Conservation (phyloP, 2,888 invertebrate species). For the Colostygia pectinataria region DNA sequence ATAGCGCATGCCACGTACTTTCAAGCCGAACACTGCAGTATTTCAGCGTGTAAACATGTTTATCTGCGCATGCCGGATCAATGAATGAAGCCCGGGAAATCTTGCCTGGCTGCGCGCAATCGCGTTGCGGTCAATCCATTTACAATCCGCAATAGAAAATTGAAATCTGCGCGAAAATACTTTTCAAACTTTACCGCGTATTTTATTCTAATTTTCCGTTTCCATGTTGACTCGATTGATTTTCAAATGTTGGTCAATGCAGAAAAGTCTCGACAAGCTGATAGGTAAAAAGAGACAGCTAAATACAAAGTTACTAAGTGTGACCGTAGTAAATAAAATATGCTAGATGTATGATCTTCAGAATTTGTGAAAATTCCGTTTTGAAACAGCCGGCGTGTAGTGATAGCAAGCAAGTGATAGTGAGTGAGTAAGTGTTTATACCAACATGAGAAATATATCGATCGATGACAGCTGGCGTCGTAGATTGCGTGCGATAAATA, state of each 20-base stretch:
- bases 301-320: neutral
- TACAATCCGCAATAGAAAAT: constrained; percentile 32
- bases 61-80: constrained; percentile 35
- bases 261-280: neutral
- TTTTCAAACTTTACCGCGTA: constrained; percentile 22
- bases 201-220: constrained; percentile 8
- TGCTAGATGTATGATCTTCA: constrained; percentile 8
- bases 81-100: constrained; percentile 40
- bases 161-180: constrained; percentile 32
- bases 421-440: too few relatives aligned
- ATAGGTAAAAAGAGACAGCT: neutral
- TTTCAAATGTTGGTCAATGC: constrained; percentile 9
- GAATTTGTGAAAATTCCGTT: too few relatives aligned
- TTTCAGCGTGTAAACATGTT: constrained; percentile 24
- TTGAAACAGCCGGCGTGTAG: too few relatives aligned
- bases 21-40: constrained; percentile 28
- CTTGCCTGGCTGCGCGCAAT: constrained; percentile 44
- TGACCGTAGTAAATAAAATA: constrained; percentile 1
- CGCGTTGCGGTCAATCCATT: constrained; percentile 37
- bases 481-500: constrained; percentile 51
- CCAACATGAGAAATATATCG: too few relatives aligned
- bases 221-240: constrained; percentile 10
- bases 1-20: neutral
- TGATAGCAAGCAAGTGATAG: too few relatives aligned
- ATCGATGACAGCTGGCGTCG: constrained; percentile 45